These are phyloP conservation scores for Chloromyia formosa DNA, from an alignment of 2,888 invertebrate species.

Conservation along the genomic window DNA sequence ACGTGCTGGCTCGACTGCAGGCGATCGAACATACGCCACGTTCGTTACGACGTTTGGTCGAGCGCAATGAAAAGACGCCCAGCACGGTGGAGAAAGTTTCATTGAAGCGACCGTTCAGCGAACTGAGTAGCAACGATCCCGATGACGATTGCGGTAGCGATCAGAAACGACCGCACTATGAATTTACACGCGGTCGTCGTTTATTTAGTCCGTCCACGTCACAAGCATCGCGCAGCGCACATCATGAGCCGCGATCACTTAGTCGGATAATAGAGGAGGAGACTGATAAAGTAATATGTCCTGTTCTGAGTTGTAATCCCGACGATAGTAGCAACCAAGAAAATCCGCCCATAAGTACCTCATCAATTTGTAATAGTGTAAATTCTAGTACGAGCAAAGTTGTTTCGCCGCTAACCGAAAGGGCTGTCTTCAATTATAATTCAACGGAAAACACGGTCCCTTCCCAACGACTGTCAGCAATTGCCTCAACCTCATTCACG, in stretches of 20 bases:
- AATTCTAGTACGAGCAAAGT: conserved; percentile 41
- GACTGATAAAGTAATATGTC: conserved; percentile 46
- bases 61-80: conserved; percentile 60
- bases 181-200: conserved; percentile 62
- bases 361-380: neutral
- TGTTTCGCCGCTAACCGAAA: conserved; percentile 55
- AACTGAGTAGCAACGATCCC: conserved; percentile 55
- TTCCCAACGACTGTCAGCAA: conserved; percentile 54
- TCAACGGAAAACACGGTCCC: conserved; percentile 18
- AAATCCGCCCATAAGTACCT: conserved; percentile 45
- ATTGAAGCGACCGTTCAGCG: conserved; percentile 59
- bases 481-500: conserved; percentile 45
- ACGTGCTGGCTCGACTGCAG: conserved; percentile 46
- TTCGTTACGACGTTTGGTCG: conserved; percentile 65
- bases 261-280: conserved; percentile 48
- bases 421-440: conserved; percentile 50
- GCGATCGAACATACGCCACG: conserved; percentile 66
- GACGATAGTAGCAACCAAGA: conserved; percentile 56
- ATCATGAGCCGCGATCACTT: conserved; percentile 33
- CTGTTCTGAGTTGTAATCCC: conserved; percentile 48
- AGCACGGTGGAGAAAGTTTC: conserved; percentile 57
- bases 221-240: neutral
- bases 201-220: conserved; percentile 64
- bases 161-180: conserved; percentile 64
- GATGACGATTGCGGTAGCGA: conserved; percentile 53